Base-by-base conservation (phyloP, 1,140 invertebrate species). In the Drosophila nikananu region DNA sequence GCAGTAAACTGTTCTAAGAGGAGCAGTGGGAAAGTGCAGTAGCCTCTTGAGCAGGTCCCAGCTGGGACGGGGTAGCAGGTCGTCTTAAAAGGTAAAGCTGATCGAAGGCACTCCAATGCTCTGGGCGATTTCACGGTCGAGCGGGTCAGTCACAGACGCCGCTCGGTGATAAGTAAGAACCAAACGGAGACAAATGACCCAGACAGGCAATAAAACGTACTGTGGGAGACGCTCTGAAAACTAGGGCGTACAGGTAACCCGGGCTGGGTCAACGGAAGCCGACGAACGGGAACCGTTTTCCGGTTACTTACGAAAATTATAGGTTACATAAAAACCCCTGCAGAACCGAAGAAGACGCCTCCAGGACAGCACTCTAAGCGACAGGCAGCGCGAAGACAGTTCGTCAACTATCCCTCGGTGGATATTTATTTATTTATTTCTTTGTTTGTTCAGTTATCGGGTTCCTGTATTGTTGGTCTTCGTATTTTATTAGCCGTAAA, bases 231-330 rank as follows among this genome's bases (percentile, higher is more conserved):
- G 78, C 64, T 70, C 12, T 48, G 32, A 57, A 19, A 39, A 58
- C 25, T 41, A 23, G 62, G 12, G 30, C 46, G 48, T 27, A 76
- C 64, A 65, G 71, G 64, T 46, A 46, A 46, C 17, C 49, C 32
- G 32, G 44, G 57, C 48, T 64, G 60, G 76, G 60, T 66, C 57
- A 63, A 67, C 76, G 83, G 80, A 89, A 86, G 81, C 81, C 67
- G 37, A 35, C 39, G 70, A 72, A 55, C 60, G 54, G 65, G 80
- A 86, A 84, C 74, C 77, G 77, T 78, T 87, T 87, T 87, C 83
- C 84, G 81, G 77, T 84, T 89, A 68, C 59, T 84, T 87, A 84
- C 52, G 44, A 89, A 89, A 86, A 89, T 86, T 80, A 86, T 84
- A 71, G 84, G 80, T 72, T 81, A 75, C 65, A 64, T 73, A 86